These are phyloP conservation scores for Lucinisca nassula DNA, from an alignment of 2,888 invertebrate species.

Conservation along the genomic window DNA sequence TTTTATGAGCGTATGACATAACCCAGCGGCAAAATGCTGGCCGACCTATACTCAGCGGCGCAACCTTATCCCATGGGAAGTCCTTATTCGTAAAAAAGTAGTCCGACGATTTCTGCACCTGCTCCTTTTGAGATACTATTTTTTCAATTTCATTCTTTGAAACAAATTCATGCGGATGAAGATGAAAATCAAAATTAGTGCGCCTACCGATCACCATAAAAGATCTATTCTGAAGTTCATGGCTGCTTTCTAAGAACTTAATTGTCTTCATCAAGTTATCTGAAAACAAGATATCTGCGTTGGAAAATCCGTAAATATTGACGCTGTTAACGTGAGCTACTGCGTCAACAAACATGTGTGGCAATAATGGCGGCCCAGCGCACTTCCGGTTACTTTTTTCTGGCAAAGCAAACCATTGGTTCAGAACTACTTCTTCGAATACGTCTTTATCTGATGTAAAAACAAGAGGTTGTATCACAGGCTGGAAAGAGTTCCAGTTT, in stretches of 20 bases:
- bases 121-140: neutral
- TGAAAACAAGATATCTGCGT: constrained; percentile 11
- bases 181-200: constrained; percentile 2
- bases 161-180: neutral
- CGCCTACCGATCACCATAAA: constrained; percentile 10
- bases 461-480: constrained; percentile 5
- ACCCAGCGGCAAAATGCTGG: constrained; percentile 31
- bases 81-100: constrained; percentile 30
- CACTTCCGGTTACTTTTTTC: neutral
- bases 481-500: constrained; percentile 1
- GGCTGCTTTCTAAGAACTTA: neutral
- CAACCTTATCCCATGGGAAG: constrained; percentile 26
- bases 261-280: neutral
- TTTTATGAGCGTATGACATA: constrained; percentile 14
- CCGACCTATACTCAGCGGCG: constrained; percentile 26
- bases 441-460: neutral
- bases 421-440: neutral
- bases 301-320: neutral
- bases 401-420: constrained; percentile 10
- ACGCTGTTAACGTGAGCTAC: neutral
- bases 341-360: constrained; percentile 1
- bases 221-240: neutral
- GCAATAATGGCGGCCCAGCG: constrained; percentile 14
- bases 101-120: constrained; percentile 18
- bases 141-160: neutral